Percentiles rank a stretch among this genome's conserved stretches.
phyloP scores from a whole-genome alignment of 2,797 vertebrate genomes.

The Clarias laeviceps region DNA sequence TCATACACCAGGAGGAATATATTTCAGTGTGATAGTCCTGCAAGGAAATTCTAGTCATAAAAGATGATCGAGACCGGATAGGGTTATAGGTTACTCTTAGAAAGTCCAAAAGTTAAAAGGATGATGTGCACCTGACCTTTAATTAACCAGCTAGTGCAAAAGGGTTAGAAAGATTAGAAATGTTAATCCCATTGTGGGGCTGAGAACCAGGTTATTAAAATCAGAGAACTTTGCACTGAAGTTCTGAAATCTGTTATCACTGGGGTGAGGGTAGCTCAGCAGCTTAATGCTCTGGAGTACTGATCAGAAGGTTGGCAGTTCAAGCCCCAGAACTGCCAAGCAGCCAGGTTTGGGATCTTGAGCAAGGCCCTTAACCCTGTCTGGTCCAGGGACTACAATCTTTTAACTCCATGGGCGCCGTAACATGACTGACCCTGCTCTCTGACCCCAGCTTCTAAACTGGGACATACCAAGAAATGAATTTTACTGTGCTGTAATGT shows the following conservation, averaged over 20 bases:
- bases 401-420: no score
- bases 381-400: no score
- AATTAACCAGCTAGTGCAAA: constrained; percentile 17
- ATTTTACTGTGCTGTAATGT: no score
- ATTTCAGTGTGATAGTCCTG: background rate
- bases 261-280: no score
- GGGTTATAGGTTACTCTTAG: background rate
- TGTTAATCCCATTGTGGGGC: background rate
- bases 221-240: background rate
- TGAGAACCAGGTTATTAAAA: background rate
- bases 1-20: background rate
- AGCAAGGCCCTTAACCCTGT: no score
- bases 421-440: no score
- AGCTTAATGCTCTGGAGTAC: no score
- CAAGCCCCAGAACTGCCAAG: no score
- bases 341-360: no score
- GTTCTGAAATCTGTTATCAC: background rate
- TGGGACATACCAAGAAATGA: no score
- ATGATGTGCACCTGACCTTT: constrained; percentile 34
- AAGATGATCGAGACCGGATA: background rate
- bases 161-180: background rate
- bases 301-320: no score
- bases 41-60: background rate
- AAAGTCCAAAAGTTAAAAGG: background rate
- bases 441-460: no score